Conservation (phyloP, 2,888 invertebrate genomes). For the Eudemis profundana region DNA sequence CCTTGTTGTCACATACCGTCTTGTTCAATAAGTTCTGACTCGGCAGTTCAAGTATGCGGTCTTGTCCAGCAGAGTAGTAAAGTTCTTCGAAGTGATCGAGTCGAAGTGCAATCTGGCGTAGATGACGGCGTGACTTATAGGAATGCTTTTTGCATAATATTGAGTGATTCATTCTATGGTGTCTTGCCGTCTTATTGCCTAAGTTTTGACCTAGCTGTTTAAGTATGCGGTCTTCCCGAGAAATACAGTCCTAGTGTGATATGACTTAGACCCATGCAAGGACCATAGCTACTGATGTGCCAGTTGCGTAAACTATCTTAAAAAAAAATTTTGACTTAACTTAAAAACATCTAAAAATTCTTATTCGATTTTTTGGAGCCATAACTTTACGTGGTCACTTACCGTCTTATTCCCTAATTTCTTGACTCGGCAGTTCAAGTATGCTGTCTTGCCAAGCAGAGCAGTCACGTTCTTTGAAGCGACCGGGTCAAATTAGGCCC, state of each 20-base stretch:
- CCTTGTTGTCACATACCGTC: conserved; percentile 90
- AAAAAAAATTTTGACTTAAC: no score
- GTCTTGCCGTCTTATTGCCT: conserved; percentile 95
- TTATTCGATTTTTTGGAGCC: no score
- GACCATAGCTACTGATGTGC: no score
- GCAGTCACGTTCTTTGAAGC: conserved; percentile 92
- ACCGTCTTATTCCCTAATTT: conserved; percentile 96
- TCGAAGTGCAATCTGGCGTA: conserved; percentile 89
- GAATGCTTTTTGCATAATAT: no score
- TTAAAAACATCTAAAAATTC: no score
- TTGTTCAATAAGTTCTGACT: conserved; percentile 95
- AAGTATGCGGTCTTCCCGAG: conserved; percentile 95
- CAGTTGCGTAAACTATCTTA: no score
- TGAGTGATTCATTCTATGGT: no score
- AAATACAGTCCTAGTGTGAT: conserved; percentile 93
- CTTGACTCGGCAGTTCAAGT: conserved; percentile 95
- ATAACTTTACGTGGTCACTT: no score
- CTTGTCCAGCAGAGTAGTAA: conserved; percentile 94
- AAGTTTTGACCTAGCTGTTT: conserved; percentile 95
- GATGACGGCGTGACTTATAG: no score
- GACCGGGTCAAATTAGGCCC: conserved; percentile 90
- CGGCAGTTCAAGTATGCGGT: conserved; percentile 95
- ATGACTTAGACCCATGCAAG: no score
- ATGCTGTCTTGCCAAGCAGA: conserved; percentile 94
- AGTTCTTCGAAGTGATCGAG: conserved; percentile 89